Evolutionary conservation across 2,888 invertebrate species (phyloP), one percentile per base, ranked within the genome.

Genomic region (Drosophila maculinotata): DNA sequence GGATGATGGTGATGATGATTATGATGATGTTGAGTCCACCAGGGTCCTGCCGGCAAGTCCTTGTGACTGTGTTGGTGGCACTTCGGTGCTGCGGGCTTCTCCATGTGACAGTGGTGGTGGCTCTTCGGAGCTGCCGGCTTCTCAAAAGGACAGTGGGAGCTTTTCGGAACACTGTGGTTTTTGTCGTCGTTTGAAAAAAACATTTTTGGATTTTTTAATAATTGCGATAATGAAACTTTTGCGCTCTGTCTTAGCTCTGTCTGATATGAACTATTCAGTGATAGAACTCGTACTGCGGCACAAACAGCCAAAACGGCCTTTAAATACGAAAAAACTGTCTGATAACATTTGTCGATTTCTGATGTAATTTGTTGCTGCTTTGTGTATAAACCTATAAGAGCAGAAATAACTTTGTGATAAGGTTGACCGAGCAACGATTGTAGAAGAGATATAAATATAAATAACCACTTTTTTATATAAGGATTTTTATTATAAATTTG

Each of bases 271-370:
- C 51, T 30, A 1, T 60, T 60, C 7, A 33, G 7, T 25, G 28
- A 25, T 25, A n/a, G 39, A 62, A 35, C 31, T 60, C 26, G 28
- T 26, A 60, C 63, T 64, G 53, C 1, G 7, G 12, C 12, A n/a
- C 0, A 7, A 39, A 12, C 25, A 42, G 38, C 1, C 45, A 14
- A 35, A 28, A 2, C 15, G 20, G n/a, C 23, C 33, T 8, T 53
- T 62, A 64, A 26, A 63, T 64, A 62, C 63, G 8, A 25, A 26
- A 8, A 3, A 5, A 5, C n/a, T 36, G n/a, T 25, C 62, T 51
- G 44, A 63, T 51, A 44, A 15, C 31, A 38, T 23, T 51, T 8
- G n/a, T 0, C 8, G 14, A 7, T 7, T 36, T 62, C 36, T 51
- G 62, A 42, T 38, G 51, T 38, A 38, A 60, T 60, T 15, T 1